Percentiles rank a stretch among this genome's conserved stretches.
These are phyloP conservation scores for Drosophila cognata DNA, from an alignment of 2,888 invertebrate species.

Conservation along the genomic window DNA sequence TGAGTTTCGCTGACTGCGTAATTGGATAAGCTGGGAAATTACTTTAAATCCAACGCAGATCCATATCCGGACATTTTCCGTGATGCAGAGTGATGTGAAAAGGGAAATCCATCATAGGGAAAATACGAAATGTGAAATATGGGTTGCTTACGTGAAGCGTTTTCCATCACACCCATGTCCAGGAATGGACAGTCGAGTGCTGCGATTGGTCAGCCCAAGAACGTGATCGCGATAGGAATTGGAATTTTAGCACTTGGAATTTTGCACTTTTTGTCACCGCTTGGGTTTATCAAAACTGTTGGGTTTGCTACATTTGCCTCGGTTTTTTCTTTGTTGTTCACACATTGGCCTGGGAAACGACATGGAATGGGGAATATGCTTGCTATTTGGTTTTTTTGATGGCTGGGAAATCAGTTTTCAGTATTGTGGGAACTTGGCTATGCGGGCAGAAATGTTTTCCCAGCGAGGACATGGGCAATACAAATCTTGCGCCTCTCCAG, in stretches of 20 bases:
- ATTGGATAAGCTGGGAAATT: constrained; percentile 82
- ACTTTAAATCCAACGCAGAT: constrained; percentile 72
- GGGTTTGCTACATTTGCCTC: constrained; percentile 58
- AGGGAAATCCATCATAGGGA: constrained; percentile 73
- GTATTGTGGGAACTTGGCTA: constrained; percentile 44
- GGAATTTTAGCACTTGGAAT: constrained; percentile 69
- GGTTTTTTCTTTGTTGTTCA: constrained; percentile 51
- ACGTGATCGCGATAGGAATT: constrained; percentile 43
- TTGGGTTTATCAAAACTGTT: constrained; percentile 79
- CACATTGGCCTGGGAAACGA: constrained; percentile 59
- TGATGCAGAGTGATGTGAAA: constrained; percentile 8
- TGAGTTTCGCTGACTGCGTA: constrained; percentile 81
- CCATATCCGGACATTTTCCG: constrained; percentile 63
- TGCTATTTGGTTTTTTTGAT: constrained; percentile 61
- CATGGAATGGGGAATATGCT: constrained; percentile 42
- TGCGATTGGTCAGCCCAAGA: constrained; percentile 47
- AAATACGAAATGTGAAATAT: constrained; percentile 70
- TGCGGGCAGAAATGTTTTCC: constrained; percentile 63
- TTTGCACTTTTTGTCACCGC: constrained; percentile 67
- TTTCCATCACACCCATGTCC: constrained; percentile 58
- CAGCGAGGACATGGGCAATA: constrained; percentile 41
- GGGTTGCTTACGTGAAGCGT: constrained; percentile 41
- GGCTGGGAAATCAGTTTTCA: constrained; percentile 58
- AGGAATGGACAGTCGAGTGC: constrained; percentile 14
- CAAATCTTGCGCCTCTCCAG: constrained; percentile 37